Base-by-base conservation (phyloP, 2,888 invertebrate species). In the Stenurella melanura region DNA sequence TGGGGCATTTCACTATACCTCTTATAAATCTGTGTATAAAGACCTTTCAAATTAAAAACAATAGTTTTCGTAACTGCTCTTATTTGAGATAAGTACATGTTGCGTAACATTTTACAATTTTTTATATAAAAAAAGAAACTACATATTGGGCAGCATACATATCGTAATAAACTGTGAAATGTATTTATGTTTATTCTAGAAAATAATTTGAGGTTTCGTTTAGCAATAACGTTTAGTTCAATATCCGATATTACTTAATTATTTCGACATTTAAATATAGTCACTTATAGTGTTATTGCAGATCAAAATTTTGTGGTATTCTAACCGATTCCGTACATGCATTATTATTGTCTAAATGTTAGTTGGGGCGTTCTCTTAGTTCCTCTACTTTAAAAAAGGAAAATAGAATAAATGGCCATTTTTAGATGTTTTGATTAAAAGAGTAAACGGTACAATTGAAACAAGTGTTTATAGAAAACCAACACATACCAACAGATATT, bases 161-260 rank as follows among this genome's bases (percentile, higher is more conserved):
- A 42, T 42, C 9, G 12, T 12, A 42, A 7, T 26, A 42, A 12
- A 12, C 9, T 42, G 21, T 26, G 21, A 42, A 42, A 11, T 12
- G 42, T 42, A 42, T 42, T 42, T 11, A 42, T 42, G 15, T 42
- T 42, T 42, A 42, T 42, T 42, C 12, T 42, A 42, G 1, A 12
- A 42, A 42, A 42, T 50, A 50, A 50, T 6, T 58, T 58, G 58
- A 58, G 19, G 21, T 58, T 58, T 58, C 5, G 11, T 58, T 58
- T 18, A 21, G 18, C 19, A 58, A 58, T 58, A 21, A 58, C 21
- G 1, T 58, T 58, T 58, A 12, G 21, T 12, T 58, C 21, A 58
- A 58, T 58, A 58, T 58, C 21, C 58, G 58, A 58, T 21, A 58
- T 58, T 58, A 58, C 58, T 15, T 58, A 4, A 26, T n/a, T 26